These are phyloP conservation scores for Balearica regulorum DNA, from an alignment of 2,797 vertebrate species.

Conservation along the genomic window DNA sequence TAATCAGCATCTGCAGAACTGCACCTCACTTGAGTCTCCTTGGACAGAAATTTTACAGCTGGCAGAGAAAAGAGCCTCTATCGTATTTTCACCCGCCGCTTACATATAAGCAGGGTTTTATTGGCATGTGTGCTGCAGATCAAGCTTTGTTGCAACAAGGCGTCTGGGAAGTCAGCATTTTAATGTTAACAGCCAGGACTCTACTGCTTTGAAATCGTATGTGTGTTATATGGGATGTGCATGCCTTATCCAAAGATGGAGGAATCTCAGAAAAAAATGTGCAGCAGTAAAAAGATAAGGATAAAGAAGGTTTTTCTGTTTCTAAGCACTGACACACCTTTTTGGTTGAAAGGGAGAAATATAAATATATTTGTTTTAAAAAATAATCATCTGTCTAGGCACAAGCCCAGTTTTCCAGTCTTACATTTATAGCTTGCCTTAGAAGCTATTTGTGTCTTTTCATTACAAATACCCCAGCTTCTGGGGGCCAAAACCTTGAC, in stretches of 20 bases:
- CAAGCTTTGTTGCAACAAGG: neutral
- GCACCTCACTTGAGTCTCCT: neutral
- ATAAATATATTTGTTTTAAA: neutral
- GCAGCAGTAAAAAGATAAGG: neutral
- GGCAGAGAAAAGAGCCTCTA: neutral
- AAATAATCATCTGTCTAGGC: neutral
- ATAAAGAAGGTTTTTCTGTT: neutral
- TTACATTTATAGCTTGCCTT: neutral
- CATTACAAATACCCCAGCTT: neutral
- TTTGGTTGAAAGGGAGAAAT: neutral
- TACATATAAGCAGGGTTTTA: neutral
- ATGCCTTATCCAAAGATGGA: neutral
- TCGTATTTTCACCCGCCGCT: neutral
- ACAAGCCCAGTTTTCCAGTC: constrained; percentile 27
- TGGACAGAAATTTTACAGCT: neutral
- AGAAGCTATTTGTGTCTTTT: neutral
- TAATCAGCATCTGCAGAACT: neutral
- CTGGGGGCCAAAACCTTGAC: neutral
- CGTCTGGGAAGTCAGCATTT: neutral
- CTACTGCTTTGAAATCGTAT: neutral
- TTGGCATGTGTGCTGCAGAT: neutral
- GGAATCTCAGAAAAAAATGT: neutral
- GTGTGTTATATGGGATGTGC: neutral
- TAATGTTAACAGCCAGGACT: neutral
- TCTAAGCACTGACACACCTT: neutral